Evolutionary conservation across 2,113 vertebrate species (phyloP).

Genomic region (Tauraco erythrolophus): DNA sequence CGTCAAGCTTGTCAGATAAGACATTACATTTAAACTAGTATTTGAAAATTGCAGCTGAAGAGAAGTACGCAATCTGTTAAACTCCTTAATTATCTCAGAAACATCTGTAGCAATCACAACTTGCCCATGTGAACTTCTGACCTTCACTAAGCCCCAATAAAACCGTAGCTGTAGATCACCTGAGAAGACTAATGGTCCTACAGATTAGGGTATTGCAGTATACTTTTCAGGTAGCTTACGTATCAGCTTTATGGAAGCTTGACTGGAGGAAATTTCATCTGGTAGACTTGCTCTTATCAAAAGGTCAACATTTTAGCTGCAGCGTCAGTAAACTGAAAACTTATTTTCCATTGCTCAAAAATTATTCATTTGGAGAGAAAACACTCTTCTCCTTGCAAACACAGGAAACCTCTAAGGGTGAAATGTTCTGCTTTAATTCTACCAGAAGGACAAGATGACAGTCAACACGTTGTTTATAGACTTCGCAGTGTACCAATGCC

Average conservation of each 20-base stretch:
- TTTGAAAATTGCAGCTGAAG: neutral
- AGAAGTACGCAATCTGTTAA: neutral
- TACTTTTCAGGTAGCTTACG: neutral
- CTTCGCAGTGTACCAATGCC: neutral
- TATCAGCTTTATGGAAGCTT: neutral
- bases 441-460: neutral
- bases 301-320: neutral
- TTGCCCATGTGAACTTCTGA: neutral
- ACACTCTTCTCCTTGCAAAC: neutral
- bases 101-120: neutral
- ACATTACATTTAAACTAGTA: neutral
- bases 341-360: neutral
- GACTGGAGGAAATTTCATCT: neutral
- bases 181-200: neutral
- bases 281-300: neutral
- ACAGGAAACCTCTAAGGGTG: neutral
- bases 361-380: neutral
- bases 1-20: neutral
- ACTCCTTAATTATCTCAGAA: neutral
- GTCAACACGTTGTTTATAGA: fast-evolving
- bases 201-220: neutral
- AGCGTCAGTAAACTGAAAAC: neutral
- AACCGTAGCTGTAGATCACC: neutral
- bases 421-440: neutral
- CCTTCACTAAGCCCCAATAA: neutral